phyloP scores from a whole-genome alignment of 2,888 invertebrate species.

The Epinotia ramella region DNA sequence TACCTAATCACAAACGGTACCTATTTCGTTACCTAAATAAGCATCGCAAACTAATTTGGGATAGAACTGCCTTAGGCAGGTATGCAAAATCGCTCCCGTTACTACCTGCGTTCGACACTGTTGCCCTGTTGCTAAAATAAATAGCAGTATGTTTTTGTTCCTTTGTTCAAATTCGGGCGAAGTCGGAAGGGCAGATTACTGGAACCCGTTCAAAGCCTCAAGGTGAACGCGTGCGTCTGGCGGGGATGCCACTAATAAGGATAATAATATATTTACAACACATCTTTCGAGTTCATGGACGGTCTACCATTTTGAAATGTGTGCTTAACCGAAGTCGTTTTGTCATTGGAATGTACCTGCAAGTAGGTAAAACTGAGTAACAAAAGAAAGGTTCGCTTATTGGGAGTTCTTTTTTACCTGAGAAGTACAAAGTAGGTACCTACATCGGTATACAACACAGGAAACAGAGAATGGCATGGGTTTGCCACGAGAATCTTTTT shows the following conservation, averaged over 20 bases:
- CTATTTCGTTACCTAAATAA: conserved; percentile 13
- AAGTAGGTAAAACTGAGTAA: conserved; percentile 8
- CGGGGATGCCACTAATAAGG: conserved; percentile 70
- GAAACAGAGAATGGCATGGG: background rate
- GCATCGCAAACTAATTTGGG: conserved; percentile 24
- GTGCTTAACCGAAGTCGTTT: conserved; percentile 46
- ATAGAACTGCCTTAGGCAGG: conserved; percentile 20
- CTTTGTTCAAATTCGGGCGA: conserved; percentile 44
- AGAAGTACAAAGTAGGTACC: background rate
- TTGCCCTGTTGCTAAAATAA: conserved; percentile 43
- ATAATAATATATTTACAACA: conserved; percentile 79
- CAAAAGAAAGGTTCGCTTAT: conserved; percentile 7
- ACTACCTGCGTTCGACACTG: conserved; percentile 34
- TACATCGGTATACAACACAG: background rate
- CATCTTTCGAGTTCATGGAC: conserved; percentile 73
- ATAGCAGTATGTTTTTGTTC: conserved; percentile 39
- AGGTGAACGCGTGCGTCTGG: conserved; percentile 73
- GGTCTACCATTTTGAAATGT: conserved; percentile 51
- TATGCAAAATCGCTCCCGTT: conserved; percentile 38
- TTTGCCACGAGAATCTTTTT: background rate
- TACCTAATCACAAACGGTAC: conserved; percentile 27
- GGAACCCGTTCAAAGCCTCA: conserved; percentile 74
- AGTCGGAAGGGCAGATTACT: conserved; percentile 65
- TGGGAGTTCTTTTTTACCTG: conserved; percentile 2
- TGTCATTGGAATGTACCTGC: conserved; percentile 6